These are phyloP conservation scores for Strongylocentrotus purpuratus DNA, from an alignment of 35 echinoderm and acorn worm species.

Conservation along the genomic window DNA sequence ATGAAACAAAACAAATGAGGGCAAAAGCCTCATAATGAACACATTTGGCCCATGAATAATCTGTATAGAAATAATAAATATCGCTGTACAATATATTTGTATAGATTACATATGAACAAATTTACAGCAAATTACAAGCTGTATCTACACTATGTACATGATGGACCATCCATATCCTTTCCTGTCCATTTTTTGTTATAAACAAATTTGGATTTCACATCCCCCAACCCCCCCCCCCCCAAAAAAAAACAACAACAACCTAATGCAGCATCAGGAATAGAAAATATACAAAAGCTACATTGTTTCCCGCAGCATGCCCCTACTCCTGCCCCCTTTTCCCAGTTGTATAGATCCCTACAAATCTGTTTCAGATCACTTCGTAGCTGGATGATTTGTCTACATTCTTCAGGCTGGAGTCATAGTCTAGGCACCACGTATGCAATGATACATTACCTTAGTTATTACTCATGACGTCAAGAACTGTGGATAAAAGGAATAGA, in stretches of 20 bases:
- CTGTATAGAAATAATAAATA: slow-evolving; percentile 45
- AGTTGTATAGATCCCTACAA: neutral
- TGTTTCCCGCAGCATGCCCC: neutral
- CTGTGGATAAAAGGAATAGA: neutral
- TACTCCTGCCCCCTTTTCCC: neutral
- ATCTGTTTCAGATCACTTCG: neutral
- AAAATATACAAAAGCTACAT: neutral
- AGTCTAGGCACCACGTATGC: neutral
- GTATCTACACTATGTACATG: neutral
- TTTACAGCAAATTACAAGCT: neutral
- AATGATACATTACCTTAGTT: slow-evolving; percentile 9
- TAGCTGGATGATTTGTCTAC: neutral
- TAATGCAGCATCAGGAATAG: neutral
- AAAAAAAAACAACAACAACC: neutral
- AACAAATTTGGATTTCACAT: too few species aligned
- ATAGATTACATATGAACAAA: neutral
- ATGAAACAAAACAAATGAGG: neutral
- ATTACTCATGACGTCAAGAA: slow-evolving; percentile 11
- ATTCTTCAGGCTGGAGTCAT: neutral
- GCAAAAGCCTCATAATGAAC: neutral
- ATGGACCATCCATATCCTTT: neutral
- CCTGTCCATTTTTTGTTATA: too few species aligned
- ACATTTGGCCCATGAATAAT: slow-evolving; percentile 35
- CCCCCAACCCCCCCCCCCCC: too few species aligned
- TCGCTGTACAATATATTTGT: slow-evolving; percentile 8